Conservation (phyloP, 2,113 vertebrate species). For the Cephalopholis sonnerati region DNA sequence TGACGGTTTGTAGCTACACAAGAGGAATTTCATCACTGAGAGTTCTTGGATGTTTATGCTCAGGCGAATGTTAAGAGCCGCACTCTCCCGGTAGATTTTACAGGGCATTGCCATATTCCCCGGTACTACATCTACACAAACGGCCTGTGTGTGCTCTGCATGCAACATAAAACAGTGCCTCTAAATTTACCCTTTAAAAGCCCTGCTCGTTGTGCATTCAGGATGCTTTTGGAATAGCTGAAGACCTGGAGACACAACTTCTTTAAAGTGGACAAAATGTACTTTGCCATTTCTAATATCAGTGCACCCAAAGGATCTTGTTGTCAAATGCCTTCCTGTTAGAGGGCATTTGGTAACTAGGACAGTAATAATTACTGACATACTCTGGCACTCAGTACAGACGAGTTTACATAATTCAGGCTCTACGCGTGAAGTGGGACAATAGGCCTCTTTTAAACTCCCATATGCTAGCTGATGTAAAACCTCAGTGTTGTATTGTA, state of each 20-base stretch:
- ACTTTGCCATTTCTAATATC: constrained; percentile 19
- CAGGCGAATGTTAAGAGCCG: constrained; percentile 64
- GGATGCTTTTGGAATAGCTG: constrained; percentile 39
- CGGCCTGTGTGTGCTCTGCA: constrained; percentile 44
- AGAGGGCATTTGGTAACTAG: neutral
- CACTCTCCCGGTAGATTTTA: constrained; percentile 54
- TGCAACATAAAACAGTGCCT: constrained; percentile 54
- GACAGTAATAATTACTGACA: constrained; percentile 11
- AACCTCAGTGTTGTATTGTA: constrained; percentile 11
- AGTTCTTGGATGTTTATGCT: constrained; percentile 58
- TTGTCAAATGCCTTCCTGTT: constrained; percentile 20
- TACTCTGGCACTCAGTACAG: neutral
- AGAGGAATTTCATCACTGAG: constrained; percentile 44
- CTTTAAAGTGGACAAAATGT: constrained; percentile 36
- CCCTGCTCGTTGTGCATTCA: constrained; percentile 47
- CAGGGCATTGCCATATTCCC: constrained; percentile 54
- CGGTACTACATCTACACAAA: constrained; percentile 54
- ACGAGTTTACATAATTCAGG: constrained; percentile 11
- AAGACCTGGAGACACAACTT: constrained; percentile 8
- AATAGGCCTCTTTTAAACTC: neutral
- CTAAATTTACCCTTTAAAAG: constrained; percentile 83
- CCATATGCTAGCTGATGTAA: neutral
- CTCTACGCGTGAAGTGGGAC: constrained; percentile 5
- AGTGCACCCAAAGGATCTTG: neutral
- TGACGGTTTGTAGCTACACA: constrained; percentile 28